Conservation (phyloP, 2,797 vertebrate genomes). For the Bryconaethiops microstoma region DNA sequence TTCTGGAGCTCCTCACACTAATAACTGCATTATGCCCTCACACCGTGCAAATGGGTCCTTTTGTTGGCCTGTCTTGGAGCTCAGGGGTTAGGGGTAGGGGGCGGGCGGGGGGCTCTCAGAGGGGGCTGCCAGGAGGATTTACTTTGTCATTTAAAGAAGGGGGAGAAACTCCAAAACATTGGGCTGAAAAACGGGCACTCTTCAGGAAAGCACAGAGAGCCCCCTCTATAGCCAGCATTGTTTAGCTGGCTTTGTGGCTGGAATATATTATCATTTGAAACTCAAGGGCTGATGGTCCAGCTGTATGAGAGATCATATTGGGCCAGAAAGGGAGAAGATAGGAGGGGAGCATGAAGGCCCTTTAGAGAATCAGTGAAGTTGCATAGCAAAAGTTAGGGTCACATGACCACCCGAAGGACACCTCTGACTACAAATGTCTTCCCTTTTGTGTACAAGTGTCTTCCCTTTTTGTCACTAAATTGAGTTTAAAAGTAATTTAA, state of each 20-base stretch:
- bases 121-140: slow-evolving; percentile 59
- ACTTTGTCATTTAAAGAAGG: slow-evolving; percentile 67
- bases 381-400: slow-evolving; percentile 36
- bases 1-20: slow-evolving; percentile 61
- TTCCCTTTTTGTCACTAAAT: slow-evolving; percentile 36
- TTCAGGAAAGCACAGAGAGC: slow-evolving; percentile 53
- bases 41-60: slow-evolving; percentile 67
- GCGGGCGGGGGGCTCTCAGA: slow-evolving; percentile 41
- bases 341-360: not conserved
- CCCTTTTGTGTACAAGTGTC: slow-evolving; percentile 21
- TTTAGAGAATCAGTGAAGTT: slow-evolving; percentile 41
- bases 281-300: slow-evolving; percentile 33
- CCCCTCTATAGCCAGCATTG: slow-evolving; percentile 55
- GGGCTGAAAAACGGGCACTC: slow-evolving; percentile 41
- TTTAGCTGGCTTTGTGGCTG: slow-evolving; percentile 60
- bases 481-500: slow-evolving; percentile 38
- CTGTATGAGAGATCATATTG: slow-evolving; percentile 52
- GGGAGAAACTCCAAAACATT: slow-evolving; percentile 53
- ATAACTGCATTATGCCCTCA: slow-evolving; percentile 66
- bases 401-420: slow-evolving; percentile 37
- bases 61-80: slow-evolving; percentile 60
- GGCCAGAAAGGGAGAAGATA: slow-evolving; percentile 4
- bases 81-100: slow-evolving; percentile 54
- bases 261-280: slow-evolving; percentile 61
- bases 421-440: slow-evolving; percentile 18